Evolutionary conservation across 2,797 vertebrate genomes (phyloP).

Genomic region (Peromyscus attwateri): DNA sequence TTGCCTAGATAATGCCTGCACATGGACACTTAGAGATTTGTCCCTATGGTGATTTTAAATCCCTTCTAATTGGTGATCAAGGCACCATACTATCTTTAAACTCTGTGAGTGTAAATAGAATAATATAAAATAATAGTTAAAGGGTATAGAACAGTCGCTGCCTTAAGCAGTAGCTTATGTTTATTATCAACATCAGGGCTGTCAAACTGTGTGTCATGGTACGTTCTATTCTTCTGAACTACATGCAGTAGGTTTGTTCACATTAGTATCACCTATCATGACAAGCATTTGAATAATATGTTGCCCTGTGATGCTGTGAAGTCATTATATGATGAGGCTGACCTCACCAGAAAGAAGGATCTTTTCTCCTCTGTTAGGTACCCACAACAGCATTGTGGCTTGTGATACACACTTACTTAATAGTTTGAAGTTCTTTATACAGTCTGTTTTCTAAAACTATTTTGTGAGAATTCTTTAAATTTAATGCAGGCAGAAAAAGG

Average conservation of each 20-base stretch:
- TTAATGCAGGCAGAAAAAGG: neutral
- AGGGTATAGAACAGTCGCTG: neutral
- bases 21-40: neutral
- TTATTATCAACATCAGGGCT: neutral
- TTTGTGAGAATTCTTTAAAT: neutral
- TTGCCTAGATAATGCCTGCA: neutral
- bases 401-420: neutral
- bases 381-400: neutral
- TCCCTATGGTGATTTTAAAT: neutral
- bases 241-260: neutral
- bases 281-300: neutral
- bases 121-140: neutral
- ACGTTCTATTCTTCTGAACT: neutral
- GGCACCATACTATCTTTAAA: neutral
- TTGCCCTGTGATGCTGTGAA: rapidly evolving
- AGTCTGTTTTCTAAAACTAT: neutral
- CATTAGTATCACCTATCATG: neutral
- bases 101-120: neutral
- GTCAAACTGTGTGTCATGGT: neutral
- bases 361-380: neutral
- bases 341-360: neutral
- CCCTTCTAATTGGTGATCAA: neutral
- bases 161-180: neutral
- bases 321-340: neutral
- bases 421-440: neutral